These are phyloP conservation scores for Tetragonula carbonaria DNA, from an alignment of 2,888 invertebrate genomes.

Conservation along the genomic window DNA sequence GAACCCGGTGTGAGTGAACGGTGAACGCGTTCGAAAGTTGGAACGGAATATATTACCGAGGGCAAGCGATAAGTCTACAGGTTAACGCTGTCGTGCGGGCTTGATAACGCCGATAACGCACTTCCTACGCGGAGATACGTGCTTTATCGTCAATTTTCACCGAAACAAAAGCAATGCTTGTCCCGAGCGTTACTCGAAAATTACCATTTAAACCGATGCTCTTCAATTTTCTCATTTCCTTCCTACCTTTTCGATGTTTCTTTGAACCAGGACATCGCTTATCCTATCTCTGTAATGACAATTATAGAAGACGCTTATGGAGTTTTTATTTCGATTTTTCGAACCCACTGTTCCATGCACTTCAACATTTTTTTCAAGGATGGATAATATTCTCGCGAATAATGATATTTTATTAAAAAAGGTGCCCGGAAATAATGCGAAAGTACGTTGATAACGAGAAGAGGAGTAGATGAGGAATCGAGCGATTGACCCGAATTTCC, in stretches of 20 bases:
- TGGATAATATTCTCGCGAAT: too few relatives aligned
- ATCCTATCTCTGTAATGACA: neutral
- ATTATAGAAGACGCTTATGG: neutral
- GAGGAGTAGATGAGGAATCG: constrained; percentile 49
- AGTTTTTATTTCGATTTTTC: too few relatives aligned
- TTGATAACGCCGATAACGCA: constrained; percentile 74
- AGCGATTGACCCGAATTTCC: constrained; percentile 65
- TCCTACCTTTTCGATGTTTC: neutral
- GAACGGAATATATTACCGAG: constrained; percentile 65
- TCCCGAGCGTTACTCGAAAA: constrained; percentile 4
- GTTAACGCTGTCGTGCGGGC: constrained; percentile 74
- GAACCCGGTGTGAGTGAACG: neutral
- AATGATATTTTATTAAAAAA: too few relatives aligned
- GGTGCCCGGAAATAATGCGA: too few relatives aligned
- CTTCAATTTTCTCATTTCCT: neutral
- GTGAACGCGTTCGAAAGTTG: neutral
- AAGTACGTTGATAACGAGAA: neutral
- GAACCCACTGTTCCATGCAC: too few relatives aligned
- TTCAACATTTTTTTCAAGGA: too few relatives aligned
- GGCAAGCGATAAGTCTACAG: constrained; percentile 68
- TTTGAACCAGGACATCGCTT: neutral
- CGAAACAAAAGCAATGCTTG: constrained; percentile 46
- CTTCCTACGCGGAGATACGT: constrained; percentile 75
- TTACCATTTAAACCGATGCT: neutral
- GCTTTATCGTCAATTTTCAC: constrained; percentile 54